A percentile compares a stretch with the other conserved stretches of the same genome.
Evolutionary conservation across 2,797 vertebrate species (phyloP).

Genomic region (Sebastes paucispinis): DNA sequence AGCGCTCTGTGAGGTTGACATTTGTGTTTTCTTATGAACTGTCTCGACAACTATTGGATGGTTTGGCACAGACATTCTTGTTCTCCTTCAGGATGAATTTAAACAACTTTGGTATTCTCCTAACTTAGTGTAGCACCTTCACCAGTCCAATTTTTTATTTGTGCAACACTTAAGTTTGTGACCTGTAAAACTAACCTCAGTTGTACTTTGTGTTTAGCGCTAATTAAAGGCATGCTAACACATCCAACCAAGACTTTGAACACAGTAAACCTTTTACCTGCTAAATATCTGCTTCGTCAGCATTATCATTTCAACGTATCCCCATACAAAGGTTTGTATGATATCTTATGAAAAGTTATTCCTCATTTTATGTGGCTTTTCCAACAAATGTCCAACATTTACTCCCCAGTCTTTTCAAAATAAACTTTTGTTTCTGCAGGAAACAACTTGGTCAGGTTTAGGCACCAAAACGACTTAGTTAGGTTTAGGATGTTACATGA

Average conservation of each 20-base stretch:
- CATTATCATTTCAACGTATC: not conserved
- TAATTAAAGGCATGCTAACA: no score
- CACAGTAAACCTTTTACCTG: not conserved
- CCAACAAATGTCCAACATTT: no score
- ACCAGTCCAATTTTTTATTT: no score
- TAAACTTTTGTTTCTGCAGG: fast-evolving
- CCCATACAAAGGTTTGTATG: no score
- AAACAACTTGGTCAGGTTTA: no score
- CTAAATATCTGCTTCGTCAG: not conserved
- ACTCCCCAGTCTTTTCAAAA: no score
- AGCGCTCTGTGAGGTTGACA: not conserved
- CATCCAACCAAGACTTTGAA: not conserved
- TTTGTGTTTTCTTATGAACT: not conserved
- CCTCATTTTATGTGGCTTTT: no score
- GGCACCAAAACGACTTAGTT: no score
- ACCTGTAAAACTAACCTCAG: not conserved
- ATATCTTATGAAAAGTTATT: no score
- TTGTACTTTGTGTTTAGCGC: not conserved
- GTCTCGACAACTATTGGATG: not conserved
- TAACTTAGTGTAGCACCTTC: not conserved
- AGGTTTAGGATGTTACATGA: no score
- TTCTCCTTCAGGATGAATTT: not conserved
- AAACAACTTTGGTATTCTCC: no score
- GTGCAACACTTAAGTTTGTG: no score
- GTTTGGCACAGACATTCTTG: not conserved